Conservation (phyloP, 2,888 invertebrate species). For the Lymantria dispar region DNA sequence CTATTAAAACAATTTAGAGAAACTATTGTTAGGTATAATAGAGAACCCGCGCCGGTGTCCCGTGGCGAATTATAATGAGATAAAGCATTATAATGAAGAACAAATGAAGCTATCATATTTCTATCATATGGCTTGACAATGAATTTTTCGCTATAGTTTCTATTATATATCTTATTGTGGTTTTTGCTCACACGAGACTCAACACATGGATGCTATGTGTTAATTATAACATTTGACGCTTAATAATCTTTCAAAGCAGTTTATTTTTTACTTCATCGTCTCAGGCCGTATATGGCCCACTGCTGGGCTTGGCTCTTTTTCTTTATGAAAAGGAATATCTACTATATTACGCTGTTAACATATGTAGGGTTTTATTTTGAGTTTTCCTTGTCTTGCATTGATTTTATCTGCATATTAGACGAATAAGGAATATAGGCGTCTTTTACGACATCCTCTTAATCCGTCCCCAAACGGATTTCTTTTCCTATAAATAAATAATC, state of each 20-base stretch:
- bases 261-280: not conserved
- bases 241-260: not conserved
- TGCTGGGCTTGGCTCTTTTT: too few relatives aligned
- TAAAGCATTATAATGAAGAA: conserved; percentile 61
- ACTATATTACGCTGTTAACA: too few relatives aligned
- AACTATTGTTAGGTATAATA: conserved; percentile 66
- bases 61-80: conserved; percentile 75
- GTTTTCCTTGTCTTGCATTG: too few relatives aligned
- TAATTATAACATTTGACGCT: conserved; percentile 2
- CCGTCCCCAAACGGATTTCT: too few relatives aligned
- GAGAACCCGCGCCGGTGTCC: conserved; percentile 62
- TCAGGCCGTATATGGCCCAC: too few relatives aligned
- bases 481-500: too few relatives aligned
- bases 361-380: too few relatives aligned
- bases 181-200: conserved; percentile 32
- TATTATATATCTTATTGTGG: conserved; percentile 18
- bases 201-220: conserved; percentile 25
- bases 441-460: too few relatives aligned
- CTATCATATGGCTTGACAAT: conserved; percentile 58
- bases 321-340: too few relatives aligned
- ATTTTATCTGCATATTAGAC: too few relatives aligned
- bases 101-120: conserved; percentile 76
- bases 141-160: conserved; percentile 41
- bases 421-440: too few relatives aligned
- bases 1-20: conserved; percentile 80